Evolutionary conservation across 1,140 invertebrate genomes (phyloP).

Genomic region (Stenopsyche tienmushanensis): DNA sequence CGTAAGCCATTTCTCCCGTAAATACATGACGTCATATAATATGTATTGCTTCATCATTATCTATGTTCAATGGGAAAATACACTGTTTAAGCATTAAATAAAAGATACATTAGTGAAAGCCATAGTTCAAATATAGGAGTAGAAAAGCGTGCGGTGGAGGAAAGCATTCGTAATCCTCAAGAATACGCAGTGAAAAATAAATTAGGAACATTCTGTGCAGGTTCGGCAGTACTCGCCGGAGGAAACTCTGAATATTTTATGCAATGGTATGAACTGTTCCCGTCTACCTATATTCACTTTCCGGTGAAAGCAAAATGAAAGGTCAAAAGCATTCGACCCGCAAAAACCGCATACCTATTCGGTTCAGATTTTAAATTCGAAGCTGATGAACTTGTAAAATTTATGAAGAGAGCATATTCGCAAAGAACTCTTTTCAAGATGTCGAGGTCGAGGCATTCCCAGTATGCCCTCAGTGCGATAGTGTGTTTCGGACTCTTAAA

Average conservation of each 20-base stretch:
- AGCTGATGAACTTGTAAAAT: background rate
- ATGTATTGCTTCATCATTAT: no score
- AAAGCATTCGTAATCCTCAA: slow-evolving; percentile 27
- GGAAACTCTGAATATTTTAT: slow-evolving; percentile 37
- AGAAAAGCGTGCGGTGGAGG: background rate
- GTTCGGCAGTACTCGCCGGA: slow-evolving; percentile 15
- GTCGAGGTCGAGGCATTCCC: slow-evolving; percentile 1
- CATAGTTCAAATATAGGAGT: slow-evolving; percentile 16
- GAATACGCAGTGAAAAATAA: slow-evolving; percentile 33
- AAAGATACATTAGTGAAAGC: slow-evolving; percentile 9
- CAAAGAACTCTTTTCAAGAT: no score
- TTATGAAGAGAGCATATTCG: no score
- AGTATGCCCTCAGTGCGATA: slow-evolving; percentile 10
- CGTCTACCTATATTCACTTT: slow-evolving; percentile 16
- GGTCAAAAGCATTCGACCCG: slow-evolving; percentile 33
- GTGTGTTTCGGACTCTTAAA: slow-evolving; percentile 25
- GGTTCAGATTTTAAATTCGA: slow-evolving; percentile 31
- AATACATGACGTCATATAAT: no score
- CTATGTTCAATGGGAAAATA: no score
- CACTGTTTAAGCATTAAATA: slow-evolving; percentile 1
- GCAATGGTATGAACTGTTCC: slow-evolving; percentile 26
- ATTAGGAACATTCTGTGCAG: slow-evolving; percentile 35
- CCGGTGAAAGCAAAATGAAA: slow-evolving; percentile 38
- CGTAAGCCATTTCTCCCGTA: no score
- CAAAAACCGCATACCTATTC: slow-evolving; percentile 36